Conservation (phyloP, 2,113 vertebrate genomes). For the Gyps fulvus region DNA sequence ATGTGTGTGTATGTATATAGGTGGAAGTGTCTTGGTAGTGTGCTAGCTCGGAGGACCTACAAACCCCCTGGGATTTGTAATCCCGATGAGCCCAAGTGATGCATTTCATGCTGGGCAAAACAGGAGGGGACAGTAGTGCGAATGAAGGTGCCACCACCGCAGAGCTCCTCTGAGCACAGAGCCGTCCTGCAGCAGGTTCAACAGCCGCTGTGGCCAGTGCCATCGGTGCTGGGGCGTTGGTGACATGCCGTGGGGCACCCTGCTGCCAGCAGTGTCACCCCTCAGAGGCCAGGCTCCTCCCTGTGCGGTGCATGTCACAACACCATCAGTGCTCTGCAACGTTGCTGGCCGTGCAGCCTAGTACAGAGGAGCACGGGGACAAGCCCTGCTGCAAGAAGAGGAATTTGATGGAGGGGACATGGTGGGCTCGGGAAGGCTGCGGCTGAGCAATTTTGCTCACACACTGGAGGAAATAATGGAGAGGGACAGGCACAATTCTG, state of each 20-base stretch:
- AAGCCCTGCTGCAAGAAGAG: background rate
- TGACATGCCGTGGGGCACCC: fast-evolving
- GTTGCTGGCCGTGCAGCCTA: background rate
- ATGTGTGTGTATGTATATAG: fast-evolving
- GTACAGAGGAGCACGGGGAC: fast-evolving
- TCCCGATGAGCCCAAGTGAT: background rate
- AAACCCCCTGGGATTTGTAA: background rate
- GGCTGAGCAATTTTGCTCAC: background rate
- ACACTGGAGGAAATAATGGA: fast-evolving
- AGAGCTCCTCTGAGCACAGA: background rate
- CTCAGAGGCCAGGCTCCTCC: background rate
- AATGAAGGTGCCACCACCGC: background rate
- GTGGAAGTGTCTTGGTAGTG: background rate
- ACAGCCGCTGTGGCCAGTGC: background rate
- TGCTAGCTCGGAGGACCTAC: background rate
- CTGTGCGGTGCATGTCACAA: fast-evolving
- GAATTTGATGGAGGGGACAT: background rate
- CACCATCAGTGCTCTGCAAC: background rate
- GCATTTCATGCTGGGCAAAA: fast-evolving
- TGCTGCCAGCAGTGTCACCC: background rate
- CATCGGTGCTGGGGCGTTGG: background rate
- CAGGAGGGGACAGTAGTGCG: background rate
- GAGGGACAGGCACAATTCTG: background rate
- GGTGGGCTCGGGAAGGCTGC: background rate
- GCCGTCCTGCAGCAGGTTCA: background rate